Conservation (phyloP, 2,797 vertebrate species). For the Percopsis omiscomaycus region DNA sequence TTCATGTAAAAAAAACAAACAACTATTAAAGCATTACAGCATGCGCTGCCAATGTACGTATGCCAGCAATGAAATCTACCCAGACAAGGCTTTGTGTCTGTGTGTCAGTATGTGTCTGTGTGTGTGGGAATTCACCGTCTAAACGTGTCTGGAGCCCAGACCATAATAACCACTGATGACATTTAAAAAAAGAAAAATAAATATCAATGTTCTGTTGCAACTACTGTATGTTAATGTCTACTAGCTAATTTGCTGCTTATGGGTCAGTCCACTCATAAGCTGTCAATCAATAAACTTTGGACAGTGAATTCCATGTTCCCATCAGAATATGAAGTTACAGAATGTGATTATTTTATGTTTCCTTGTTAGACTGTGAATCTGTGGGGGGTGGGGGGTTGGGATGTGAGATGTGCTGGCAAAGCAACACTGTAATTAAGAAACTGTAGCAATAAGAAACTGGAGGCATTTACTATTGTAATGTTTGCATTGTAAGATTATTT, state of each 20-base stretch:
- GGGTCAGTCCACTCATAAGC: slow-evolving; percentile 55
- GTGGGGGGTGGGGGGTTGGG: slow-evolving; percentile 58
- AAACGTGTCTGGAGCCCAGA: slow-evolving; percentile 52
- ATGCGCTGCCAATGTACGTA: slow-evolving; percentile 53
- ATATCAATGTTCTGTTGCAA: slow-evolving; percentile 52
- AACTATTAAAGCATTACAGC: slow-evolving; percentile 56
- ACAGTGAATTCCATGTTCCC: slow-evolving; percentile 73
- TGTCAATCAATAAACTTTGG: slow-evolving; percentile 55
- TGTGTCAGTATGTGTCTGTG: slow-evolving; percentile 7
- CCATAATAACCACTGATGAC: slow-evolving; percentile 17
- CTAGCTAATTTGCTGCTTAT: slow-evolving; percentile 65
- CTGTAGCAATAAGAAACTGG: slow-evolving; percentile 88
- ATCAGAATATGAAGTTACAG: slow-evolving; percentile 61
- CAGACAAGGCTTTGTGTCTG: slow-evolving; percentile 89
- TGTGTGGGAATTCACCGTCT: slow-evolving; percentile 70
- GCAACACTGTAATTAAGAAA: slow-evolving; percentile 79
- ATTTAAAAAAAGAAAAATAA: slow-evolving; percentile 33
- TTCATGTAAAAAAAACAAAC: slow-evolving; percentile 58
- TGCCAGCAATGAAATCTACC: slow-evolving; percentile 70
- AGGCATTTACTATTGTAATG: slow-evolving; percentile 83
- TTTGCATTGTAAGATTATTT: slow-evolving; percentile 86
- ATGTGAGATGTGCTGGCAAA: slow-evolving; percentile 63
- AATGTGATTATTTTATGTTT: slow-evolving; percentile 67
- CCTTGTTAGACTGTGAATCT: slow-evolving; percentile 80
- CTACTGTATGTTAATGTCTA: slow-evolving; percentile 55